Evolutionary conservation across 2,888 invertebrate species (phyloP), one percentile per base, ranked within the genome.

Genomic region (Allolobophora icterica): DNA sequence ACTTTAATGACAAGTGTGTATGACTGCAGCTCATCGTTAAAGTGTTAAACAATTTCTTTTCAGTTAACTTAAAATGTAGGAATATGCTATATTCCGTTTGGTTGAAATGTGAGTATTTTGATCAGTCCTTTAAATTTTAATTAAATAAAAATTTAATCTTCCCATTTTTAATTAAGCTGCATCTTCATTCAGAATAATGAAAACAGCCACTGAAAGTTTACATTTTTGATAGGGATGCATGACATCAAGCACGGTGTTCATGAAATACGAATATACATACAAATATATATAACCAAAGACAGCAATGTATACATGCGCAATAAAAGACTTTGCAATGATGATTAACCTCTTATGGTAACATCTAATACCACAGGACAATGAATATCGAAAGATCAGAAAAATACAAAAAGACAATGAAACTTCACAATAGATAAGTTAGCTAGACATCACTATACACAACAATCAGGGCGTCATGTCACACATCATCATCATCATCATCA

Each of bases 351-450:
- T 71, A n/a, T n/a, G 71, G 71, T n/a, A 71, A 71, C 30, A 71
- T 71, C 71, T 71, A 30, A 71, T 71, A 71, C 71, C 71, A 71
- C 30, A 71, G 71, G 71, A 71, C 71, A 71, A 71, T 71, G 71
- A 71, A 71, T 71, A 71, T 71, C 71, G n/a, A 71, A 71, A 71
- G 30, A 71, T 71, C 71, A n/a, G 2, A n/a, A 71, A 52, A 71
- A n/a, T n/a, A 30, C 30, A 71, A 71, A n/a, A 71, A n/a, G 30
- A 71, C 71, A 71, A n/a, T 71, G 8, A 71, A 71, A 71, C 71
- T n/a, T 71, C 71, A 71, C 71, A 71, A 71, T 71, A 71, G 71
- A 71, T 71, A 71, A 71, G 71, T 71, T 71, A 71, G 71, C 71
- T 71, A 71, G 1, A 71, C 71, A 71, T n/a, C 71, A 71, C 71